Conservation (phyloP, 2,888 invertebrate species). For the Nudaria mundana region DNA sequence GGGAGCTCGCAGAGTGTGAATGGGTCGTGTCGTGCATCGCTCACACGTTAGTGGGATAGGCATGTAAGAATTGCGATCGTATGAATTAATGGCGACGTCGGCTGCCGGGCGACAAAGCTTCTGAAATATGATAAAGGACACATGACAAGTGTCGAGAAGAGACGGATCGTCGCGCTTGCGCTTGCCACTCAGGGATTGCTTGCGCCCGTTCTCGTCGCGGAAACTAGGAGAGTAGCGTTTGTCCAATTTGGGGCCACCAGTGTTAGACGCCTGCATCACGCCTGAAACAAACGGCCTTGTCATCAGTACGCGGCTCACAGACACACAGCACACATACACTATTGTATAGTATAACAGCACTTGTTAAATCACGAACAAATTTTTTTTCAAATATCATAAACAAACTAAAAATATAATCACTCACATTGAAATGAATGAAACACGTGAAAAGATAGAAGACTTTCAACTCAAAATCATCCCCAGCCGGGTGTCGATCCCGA, state of each 20-base stretch:
- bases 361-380: constrained; percentile 4
- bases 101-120: constrained; percentile 69
- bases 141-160: constrained; percentile 77
- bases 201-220: constrained; percentile 87
- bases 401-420: constrained; percentile 9
- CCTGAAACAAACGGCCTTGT: constrained; percentile 86
- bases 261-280: constrained; percentile 93
- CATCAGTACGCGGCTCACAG: constrained; percentile 45
- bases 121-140: constrained; percentile 82
- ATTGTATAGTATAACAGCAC: constrained; percentile 11
- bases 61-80: constrained; percentile 74
- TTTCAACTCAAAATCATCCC: constrained; percentile 23
- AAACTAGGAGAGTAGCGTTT: constrained; percentile 94
- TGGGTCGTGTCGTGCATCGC: constrained; percentile 64
- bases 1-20: constrained; percentile 64
- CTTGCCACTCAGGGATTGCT: constrained; percentile 85
- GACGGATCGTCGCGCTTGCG: constrained; percentile 88
- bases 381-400: too few species aligned
- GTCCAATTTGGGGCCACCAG: constrained; percentile 89
- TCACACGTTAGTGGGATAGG: constrained; percentile 75
- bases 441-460: constrained; percentile 28
- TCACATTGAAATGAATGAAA: constrained; percentile 27
- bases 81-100: constrained; percentile 78
- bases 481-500: constrained; percentile 30
- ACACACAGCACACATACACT: constrained; percentile 26